Conservation (phyloP, 1,140 invertebrate genomes). For the Drosophila malerkotliana region DNA sequence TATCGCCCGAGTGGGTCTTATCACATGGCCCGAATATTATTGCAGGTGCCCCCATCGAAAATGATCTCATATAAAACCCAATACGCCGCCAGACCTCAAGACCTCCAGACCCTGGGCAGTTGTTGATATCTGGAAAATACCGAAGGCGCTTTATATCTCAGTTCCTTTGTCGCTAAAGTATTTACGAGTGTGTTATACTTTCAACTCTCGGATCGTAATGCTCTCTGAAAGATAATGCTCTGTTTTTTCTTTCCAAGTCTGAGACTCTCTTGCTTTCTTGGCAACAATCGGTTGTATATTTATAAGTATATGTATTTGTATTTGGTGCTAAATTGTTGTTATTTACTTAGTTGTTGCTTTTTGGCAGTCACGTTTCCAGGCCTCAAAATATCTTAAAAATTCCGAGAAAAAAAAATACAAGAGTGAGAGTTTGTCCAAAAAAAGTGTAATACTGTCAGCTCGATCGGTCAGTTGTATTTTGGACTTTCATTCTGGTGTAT, state of each 20-base stretch:
- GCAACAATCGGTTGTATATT: conserved; percentile 38
- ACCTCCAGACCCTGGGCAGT: not conserved
- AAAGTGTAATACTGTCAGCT: conserved; percentile 8
- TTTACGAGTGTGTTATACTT: too few species aligned
- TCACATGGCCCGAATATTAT: conserved; percentile 12
- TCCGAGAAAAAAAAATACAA: conserved; percentile 21
- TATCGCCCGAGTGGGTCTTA: conserved; percentile 1
- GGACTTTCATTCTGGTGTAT: conserved; percentile 18
- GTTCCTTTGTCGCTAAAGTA: not conserved
- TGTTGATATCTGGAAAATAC: not conserved
- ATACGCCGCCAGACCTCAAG: not conserved
- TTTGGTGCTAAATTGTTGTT: conserved; percentile 56
- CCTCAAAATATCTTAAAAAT: conserved; percentile 19
- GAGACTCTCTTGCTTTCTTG: conserved; percentile 15
- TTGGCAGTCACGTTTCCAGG: conserved; percentile 55
- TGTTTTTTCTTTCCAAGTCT: not conserved
- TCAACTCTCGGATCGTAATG: too few species aligned
- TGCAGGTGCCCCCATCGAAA: not conserved
- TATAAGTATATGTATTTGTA: conserved; percentile 52
- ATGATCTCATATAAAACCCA: conserved; percentile 3
- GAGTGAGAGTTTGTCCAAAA: conserved; percentile 35
- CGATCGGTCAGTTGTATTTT: conserved; percentile 47
- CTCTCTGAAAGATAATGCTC: conserved; percentile 3
- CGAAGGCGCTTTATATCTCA: not conserved
- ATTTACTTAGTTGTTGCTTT: conserved; percentile 43